Evolutionary conservation across 2,797 vertebrate genomes (phyloP).

Genomic region (Columba guinea): DNA sequence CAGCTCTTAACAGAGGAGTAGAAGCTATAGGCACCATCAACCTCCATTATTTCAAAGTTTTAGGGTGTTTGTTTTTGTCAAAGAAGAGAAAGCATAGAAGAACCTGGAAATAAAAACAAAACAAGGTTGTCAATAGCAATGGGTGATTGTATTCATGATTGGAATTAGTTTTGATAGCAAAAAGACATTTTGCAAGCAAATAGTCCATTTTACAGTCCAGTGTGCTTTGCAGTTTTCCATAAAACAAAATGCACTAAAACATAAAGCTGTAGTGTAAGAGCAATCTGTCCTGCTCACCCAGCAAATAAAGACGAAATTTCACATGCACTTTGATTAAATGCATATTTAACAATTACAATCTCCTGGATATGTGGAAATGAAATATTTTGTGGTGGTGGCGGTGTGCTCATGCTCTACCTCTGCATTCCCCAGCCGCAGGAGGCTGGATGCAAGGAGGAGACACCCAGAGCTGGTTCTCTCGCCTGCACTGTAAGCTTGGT

Average conservation of each 20-base stretch:
- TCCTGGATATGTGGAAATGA: not conserved
- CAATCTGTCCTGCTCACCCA: not conserved
- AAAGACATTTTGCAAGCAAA: not conserved
- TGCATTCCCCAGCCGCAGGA: not conserved
- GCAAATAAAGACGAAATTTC: not conserved
- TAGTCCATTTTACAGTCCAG: not conserved
- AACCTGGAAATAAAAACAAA: not conserved
- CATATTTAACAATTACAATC: not conserved
- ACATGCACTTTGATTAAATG: not conserved
- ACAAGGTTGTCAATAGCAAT: not conserved
- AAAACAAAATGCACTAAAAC: not conserved
- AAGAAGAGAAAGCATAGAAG: not conserved
- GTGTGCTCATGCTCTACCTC: not conserved
- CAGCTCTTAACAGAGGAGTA: not conserved
- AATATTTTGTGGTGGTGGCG: not conserved
- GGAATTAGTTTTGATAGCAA: not conserved
- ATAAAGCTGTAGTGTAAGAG: not conserved
- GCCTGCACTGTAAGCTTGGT: not conserved
- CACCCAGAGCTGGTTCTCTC: not conserved
- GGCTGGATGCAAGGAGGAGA: not conserved
- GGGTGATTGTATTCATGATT: not conserved
- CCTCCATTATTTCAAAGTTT: not conserved
- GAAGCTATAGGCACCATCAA: not conserved
- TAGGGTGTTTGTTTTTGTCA: not conserved
- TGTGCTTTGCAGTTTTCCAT: not conserved